phyloP scores from a whole-genome alignment of 2,888 invertebrate species.

The Polydrusus cervinus region DNA sequence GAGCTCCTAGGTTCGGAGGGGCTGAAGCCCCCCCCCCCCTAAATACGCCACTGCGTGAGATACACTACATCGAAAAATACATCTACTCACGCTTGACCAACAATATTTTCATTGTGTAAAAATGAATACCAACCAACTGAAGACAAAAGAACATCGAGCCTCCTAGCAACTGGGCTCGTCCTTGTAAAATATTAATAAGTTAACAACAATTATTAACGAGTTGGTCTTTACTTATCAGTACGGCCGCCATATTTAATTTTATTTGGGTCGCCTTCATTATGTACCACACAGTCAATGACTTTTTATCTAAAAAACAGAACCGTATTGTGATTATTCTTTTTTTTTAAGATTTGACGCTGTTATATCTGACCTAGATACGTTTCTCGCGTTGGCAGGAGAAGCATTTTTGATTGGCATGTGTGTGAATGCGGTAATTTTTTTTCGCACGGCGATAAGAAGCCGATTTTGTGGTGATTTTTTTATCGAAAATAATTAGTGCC shows the following conservation, averaged over 20 bases:
- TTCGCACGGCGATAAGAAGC: no score
- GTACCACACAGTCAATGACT: conserved; percentile 35
- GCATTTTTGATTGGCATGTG: background rate
- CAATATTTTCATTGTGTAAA: no score
- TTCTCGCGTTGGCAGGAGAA: background rate
- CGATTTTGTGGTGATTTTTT: no score
- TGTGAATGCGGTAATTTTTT: no score
- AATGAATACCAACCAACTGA: no score
- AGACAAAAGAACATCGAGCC: background rate
- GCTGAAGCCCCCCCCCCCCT: no score
- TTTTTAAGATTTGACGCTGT: background rate
- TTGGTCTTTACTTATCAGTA: conserved; percentile 29
- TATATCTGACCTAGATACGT: background rate
- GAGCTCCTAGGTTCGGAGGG: no score
- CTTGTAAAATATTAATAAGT: conserved; percentile 37
- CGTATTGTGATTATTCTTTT: conserved; percentile 13
- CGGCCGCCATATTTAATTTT: conserved; percentile 28
- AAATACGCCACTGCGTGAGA: no score
- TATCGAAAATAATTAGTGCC: no score
- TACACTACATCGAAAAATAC: no score
- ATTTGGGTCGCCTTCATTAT: conserved; percentile 36
- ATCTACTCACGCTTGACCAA: no score
- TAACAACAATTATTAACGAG: conserved; percentile 39
- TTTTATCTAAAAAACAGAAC: conserved; percentile 28
- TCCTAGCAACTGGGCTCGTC: conserved; percentile 27